Percentiles rank a stretch among this genome's conserved stretches.
Conservation (phyloP, 2,888 invertebrate species). For the Brachypalpus laphriformis region DNA sequence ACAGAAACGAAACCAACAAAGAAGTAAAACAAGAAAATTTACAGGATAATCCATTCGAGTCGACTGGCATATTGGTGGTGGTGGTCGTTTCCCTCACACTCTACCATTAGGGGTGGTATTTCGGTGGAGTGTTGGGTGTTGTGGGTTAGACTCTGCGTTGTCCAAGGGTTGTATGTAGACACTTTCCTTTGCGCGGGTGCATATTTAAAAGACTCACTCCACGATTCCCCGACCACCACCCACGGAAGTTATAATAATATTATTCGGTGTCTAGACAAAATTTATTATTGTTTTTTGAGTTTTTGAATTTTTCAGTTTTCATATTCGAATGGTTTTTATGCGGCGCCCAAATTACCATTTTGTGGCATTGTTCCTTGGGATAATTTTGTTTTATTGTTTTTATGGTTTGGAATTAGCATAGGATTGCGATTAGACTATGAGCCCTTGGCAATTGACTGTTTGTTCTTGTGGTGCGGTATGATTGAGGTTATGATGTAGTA, state of each 20-base stretch:
- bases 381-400: constrained; percentile 68
- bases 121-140: no score
- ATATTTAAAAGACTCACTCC: constrained; percentile 52
- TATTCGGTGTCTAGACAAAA: constrained; percentile 65
- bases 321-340: constrained; percentile 48
- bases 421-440: constrained; percentile 35
- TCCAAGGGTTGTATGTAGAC: constrained; percentile 28
- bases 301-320: constrained; percentile 60
- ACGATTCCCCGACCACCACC: constrained; percentile 1
- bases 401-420: constrained; percentile 59
- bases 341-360: constrained; percentile 46
- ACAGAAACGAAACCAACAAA: neutral
- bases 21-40: constrained; percentile 11
- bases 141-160: no score
- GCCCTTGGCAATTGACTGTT: constrained; percentile 9
- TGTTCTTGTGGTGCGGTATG: neutral
- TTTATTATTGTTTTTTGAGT: constrained; percentile 59
- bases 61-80: constrained; percentile 37
- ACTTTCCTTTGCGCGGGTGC: neutral
- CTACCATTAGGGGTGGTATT: neutral
- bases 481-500: neutral
- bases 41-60: constrained; percentile 44
- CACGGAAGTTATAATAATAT: constrained; percentile 30
- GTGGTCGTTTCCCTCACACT: constrained; percentile 13
- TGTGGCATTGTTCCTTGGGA: constrained; percentile 44